Conservation (phyloP, 2,888 invertebrate genomes). For the Bellardia bayeri region DNA sequence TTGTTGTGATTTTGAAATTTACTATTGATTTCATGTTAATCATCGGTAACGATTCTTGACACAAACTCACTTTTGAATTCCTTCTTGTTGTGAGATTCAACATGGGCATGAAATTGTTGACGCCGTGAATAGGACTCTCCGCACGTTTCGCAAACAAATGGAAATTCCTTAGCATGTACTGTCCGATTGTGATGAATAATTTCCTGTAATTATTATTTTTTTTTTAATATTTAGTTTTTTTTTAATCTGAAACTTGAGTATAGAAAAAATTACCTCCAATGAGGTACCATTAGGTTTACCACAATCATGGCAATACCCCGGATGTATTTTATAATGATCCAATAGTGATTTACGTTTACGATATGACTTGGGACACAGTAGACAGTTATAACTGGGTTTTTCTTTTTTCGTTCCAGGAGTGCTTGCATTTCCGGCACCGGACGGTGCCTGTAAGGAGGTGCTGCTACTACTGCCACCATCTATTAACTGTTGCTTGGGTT, state of each 20-base stretch:
- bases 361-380: conserved; percentile 83
- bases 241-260: too few species aligned
- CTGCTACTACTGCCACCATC: conserved; percentile 82
- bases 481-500: conserved; percentile 81
- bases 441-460: conserved; percentile 81
- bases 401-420: conserved; percentile 79
- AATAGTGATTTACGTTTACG: conserved; percentile 83
- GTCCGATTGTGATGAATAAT: conserved; percentile 83
- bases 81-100: conserved; percentile 84
- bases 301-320: conserved; percentile 84
- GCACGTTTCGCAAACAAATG: conserved; percentile 84
- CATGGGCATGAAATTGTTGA: conserved; percentile 84
- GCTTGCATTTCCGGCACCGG: conserved; percentile 75
- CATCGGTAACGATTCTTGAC: conserved; percentile 70
- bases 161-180: conserved; percentile 83
- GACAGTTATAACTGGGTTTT: conserved; percentile 82
- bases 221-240: not conserved
- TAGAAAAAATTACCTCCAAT: conserved; percentile 78
- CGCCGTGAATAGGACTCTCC: conserved; percentile 84
- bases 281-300: conserved; percentile 83
- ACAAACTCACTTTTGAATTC: conserved; percentile 84
- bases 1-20: conserved; percentile 65
- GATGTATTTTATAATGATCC: conserved; percentile 84
- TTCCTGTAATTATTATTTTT: conserved; percentile 79
- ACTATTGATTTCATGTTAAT: conserved; percentile 68